Percentiles rank a stretch among this genome's conserved stretches.
Conservation (phyloP, 2,797 vertebrate species). For the Coccyzus lansbergi region DNA sequence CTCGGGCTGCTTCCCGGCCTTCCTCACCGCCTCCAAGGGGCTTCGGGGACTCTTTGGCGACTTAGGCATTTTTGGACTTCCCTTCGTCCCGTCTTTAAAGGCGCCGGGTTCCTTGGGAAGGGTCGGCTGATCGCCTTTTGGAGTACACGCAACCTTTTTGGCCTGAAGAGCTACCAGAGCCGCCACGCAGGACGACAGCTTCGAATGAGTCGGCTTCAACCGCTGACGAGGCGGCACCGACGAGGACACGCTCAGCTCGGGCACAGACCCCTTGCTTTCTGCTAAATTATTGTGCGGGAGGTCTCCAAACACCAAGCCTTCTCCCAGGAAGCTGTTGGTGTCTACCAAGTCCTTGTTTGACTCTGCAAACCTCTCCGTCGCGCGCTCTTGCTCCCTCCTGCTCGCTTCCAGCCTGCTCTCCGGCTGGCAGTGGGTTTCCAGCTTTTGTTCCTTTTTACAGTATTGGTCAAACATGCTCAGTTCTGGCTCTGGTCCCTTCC, state of each 20-base stretch:
- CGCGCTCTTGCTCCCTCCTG: constrained; percentile 66
- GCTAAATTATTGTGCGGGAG: constrained; percentile 69
- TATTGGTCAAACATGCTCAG: constrained; percentile 87
- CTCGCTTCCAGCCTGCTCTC: constrained; percentile 53
- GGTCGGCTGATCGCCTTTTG: constrained; percentile 79
- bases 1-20: constrained; percentile 86
- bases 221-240: constrained; percentile 79
- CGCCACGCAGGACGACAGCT: constrained; percentile 92
- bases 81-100: constrained; percentile 78
- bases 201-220: constrained; percentile 85
- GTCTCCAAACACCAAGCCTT: constrained; percentile 70
- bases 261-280: constrained; percentile 74
- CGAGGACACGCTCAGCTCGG: constrained; percentile 59
- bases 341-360: constrained; percentile 73
- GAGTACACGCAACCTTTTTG: constrained; percentile 81
- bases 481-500: constrained; percentile 77
- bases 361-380: constrained; percentile 55
- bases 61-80: constrained; percentile 88
- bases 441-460: constrained; percentile 81
- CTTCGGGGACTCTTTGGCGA: constrained; percentile 93
- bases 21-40: constrained; percentile 89
- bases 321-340: constrained; percentile 70
- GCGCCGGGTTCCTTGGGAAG: constrained; percentile 79
- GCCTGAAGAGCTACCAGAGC: constrained; percentile 91
- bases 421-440: constrained; percentile 69